Evolutionary conservation across 2,888 invertebrate genomes (phyloP).

Genomic region (Endomychus coccineus): DNA sequence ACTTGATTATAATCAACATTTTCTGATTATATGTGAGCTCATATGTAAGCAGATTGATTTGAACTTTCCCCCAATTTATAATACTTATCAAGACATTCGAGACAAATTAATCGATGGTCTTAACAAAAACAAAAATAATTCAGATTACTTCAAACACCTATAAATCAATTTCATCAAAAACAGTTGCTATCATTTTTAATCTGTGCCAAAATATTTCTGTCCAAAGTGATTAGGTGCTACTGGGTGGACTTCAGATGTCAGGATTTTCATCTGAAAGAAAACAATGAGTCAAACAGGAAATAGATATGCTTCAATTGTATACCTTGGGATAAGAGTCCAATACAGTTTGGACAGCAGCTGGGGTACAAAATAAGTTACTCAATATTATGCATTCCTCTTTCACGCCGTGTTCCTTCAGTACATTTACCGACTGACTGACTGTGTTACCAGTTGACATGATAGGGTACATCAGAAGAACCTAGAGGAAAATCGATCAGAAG

Average conservation of each 20-base stretch:
- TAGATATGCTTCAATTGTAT: conserved; percentile 13
- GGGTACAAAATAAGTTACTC: conserved; percentile 97
- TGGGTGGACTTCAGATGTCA: conserved; percentile 91
- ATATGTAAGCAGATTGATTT: too few relatives aligned
- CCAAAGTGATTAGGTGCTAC: conserved; percentile 98
- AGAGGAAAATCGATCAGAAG: too few relatives aligned
- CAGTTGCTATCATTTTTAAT: too few relatives aligned
- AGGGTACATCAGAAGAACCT: conserved; percentile 93
- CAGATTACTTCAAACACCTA: too few relatives aligned
- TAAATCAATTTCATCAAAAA: too few relatives aligned
- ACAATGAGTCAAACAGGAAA: conserved; percentile 10
- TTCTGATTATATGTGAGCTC: too few relatives aligned
- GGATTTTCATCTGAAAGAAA: conserved; percentile 69
- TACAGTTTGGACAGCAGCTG: conserved; percentile 77
- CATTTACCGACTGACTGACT: conserved; percentile 86
- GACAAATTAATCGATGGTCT: too few relatives aligned
- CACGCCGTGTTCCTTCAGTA: conserved; percentile 89
- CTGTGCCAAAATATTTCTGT: conserved; percentile 97
- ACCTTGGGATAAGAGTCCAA: conserved; percentile 74
- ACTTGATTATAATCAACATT: too few relatives aligned
- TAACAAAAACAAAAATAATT: too few relatives aligned
- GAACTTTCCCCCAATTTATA: too few relatives aligned
- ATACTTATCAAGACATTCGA: too few relatives aligned
- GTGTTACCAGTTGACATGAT: conserved; percentile 99
- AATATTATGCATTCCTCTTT: conserved; percentile 90